Evolutionary conservation across 2,113 vertebrate genomes (phyloP).

Genomic region (Chaetodon trifascialis): DNA sequence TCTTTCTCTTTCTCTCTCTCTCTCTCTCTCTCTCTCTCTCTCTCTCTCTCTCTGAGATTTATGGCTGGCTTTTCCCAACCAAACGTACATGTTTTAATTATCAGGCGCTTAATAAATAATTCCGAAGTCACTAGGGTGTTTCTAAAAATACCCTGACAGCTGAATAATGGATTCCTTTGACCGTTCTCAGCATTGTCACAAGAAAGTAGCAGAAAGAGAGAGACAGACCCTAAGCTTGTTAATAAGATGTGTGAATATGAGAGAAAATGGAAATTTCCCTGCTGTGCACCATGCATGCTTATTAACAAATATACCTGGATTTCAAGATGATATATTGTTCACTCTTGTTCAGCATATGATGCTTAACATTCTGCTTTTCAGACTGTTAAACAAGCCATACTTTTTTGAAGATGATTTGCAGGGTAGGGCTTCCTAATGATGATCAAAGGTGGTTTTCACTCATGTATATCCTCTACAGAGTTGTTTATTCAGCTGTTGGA

Average conservation of each 20-base stretch:
- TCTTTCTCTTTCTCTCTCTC: slow-evolving; percentile 15
- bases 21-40: slow-evolving; percentile 12
- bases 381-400: background rate
- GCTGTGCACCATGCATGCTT: background rate
- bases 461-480: no score
- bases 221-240: slow-evolving; percentile 42
- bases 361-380: background rate
- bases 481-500: no score
- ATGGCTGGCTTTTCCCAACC: slow-evolving; percentile 66
- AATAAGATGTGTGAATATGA: background rate
- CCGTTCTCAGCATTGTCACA: slow-evolving; percentile 70
- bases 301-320: background rate
- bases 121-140: slow-evolving; percentile 74
- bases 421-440: background rate
- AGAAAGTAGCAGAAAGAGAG: slow-evolving; percentile 12
- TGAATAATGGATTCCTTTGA: slow-evolving; percentile 79
- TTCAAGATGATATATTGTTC: background rate
- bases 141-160: slow-evolving; percentile 76
- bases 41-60: slow-evolving; percentile 66
- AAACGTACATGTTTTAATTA: slow-evolving; percentile 82
- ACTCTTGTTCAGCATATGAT: background rate
- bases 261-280: background rate
- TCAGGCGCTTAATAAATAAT: slow-evolving; percentile 81
- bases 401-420: background rate
- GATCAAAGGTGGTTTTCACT: background rate